Conservation (phyloP, 2,888 invertebrate species). For the Ischnus inquisitorius region DNA sequence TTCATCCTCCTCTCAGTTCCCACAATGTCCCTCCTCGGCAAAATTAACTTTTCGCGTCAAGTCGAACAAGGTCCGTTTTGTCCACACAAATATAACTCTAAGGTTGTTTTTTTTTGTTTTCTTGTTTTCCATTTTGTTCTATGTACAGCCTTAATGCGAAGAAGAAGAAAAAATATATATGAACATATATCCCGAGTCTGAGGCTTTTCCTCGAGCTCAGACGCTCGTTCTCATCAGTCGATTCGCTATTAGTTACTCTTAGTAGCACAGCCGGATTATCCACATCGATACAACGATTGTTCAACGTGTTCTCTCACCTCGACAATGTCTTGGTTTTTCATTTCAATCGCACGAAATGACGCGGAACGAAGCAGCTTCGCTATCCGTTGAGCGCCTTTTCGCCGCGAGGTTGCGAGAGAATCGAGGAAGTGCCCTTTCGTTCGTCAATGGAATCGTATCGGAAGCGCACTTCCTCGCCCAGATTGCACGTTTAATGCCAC, state of each 20-base stretch:
- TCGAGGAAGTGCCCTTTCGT: conserved; percentile 37
- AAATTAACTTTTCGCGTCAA: conserved; percentile 57
- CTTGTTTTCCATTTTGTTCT: conserved; percentile 22
- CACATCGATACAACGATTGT: conserved; percentile 32
- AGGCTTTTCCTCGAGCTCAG: conserved; percentile 21
- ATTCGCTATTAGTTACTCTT: conserved; percentile 8
- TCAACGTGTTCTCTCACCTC: conserved; percentile 8
- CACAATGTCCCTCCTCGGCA: conserved; percentile 66
- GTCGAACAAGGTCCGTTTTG: conserved; percentile 37
- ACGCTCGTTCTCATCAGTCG: conserved; percentile 32
- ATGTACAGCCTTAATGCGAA: conserved; percentile 57
- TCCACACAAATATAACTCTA: conserved; percentile 44
- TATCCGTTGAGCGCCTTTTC: conserved; percentile 54
- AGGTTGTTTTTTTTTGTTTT: conserved; percentile 14
- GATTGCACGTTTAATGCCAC: background rate
- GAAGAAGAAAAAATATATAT: conserved; percentile 42
- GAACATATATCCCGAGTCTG: conserved; percentile 34
- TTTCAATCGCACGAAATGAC: conserved; percentile 36
- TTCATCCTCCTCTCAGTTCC: conserved; percentile 62
- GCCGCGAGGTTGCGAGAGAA: background rate
- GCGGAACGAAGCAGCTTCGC: conserved; percentile 50
- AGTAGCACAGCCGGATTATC: conserved; percentile 37
- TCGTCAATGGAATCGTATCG: conserved; percentile 14
- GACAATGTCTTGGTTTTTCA: background rate
- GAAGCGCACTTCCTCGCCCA: conserved; percentile 26